Evolutionary conservation across 2,888 invertebrate species (phyloP), one percentile per base, ranked within the genome.

Genomic region (Aspidiotus destructor): DNA sequence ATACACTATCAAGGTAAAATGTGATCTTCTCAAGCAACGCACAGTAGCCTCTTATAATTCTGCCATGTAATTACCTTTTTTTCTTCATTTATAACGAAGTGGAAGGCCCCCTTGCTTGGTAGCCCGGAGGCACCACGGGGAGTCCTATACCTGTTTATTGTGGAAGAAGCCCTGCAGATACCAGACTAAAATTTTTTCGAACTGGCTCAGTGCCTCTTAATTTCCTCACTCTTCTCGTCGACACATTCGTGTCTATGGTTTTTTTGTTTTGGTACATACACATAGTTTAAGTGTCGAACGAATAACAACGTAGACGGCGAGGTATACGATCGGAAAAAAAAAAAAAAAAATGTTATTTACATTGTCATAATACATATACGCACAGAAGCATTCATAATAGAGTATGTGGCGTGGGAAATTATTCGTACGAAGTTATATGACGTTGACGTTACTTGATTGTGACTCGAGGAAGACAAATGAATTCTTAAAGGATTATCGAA

Each of bases 41-140:
- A 67, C 67, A 60, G 67, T 67, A 67, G 67, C 67, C 67, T 67
- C 58, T 44, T 58, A 60, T 67, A 67, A 67, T 67, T 67, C 67
- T 67, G 67, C 67, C 67, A 67, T 67, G 67, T 67, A 67, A 67
- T 67, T 67, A 67, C 67, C 67, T 67, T 67, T 60, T 67, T 67
- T 64, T 64, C 57, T 64, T 65, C 57, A 48, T 67, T 67, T 67
- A 58, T 67, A 67, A 67, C 67, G 48, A 67, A 67, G 67, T 67
- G 60, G 67, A 52, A 48, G 54, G 67, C 60, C 67, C 57, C 65
- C 67, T 28, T 60, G 28, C 48, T 67, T 28, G 58, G 52, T 13
- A 58, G 67, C 67, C 67, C 17, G 60, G 41, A 57, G 67, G 60
- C 67, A n/a, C 67, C 55, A 60, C 60, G 52, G 67, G 67, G 48